Percentiles rank a stretch among this genome's conserved stretches.
Evolutionary conservation across 2,888 invertebrate species (phyloP).

Genomic region (Pollenia angustigena): DNA sequence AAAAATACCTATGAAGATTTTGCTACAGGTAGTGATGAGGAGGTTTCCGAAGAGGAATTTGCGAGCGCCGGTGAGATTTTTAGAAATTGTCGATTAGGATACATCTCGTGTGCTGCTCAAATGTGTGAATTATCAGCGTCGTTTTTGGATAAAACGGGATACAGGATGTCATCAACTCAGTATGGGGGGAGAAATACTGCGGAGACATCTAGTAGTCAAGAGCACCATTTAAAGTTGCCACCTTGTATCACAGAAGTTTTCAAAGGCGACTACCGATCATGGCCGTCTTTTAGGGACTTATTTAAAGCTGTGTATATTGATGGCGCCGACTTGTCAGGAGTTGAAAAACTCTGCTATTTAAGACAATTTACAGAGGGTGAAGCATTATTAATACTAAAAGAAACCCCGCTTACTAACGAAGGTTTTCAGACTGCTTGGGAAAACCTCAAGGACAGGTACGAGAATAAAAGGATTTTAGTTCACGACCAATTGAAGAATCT

Average conservation of each 20-base stretch:
- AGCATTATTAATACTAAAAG: no score
- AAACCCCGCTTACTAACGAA: constrained; percentile 11
- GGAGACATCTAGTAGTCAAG: not conserved
- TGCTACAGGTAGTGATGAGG: not conserved
- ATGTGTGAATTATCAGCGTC: not conserved
- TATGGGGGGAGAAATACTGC: not conserved
- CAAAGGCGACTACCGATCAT: not conserved
- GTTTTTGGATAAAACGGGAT: not conserved
- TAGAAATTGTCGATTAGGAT: not conserved
- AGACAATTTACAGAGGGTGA: constrained; percentile 5
- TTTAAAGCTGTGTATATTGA: constrained; percentile 1
- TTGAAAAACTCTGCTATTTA: not conserved
- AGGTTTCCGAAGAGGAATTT: not conserved
- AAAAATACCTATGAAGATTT: not conserved
- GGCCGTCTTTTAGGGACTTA: not conserved
- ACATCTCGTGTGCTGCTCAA: not conserved
- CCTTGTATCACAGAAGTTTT: not conserved
- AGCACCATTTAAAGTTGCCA: constrained; percentile 7
- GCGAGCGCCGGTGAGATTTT: not conserved
- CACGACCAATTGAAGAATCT: constrained; percentile 47
- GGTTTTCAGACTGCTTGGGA: constrained; percentile 31
- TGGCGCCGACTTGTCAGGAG: not conserved
- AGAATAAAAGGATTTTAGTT: constrained; percentile 39
- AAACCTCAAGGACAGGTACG: constrained; percentile 13
- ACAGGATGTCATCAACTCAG: not conserved